A percentile compares a stretch with the other conserved stretches of the same genome.
Evolutionary conservation across 35 echinoderm and acorn worm species (phyloP).

Genomic region (Stichopus chloronotus): DNA sequence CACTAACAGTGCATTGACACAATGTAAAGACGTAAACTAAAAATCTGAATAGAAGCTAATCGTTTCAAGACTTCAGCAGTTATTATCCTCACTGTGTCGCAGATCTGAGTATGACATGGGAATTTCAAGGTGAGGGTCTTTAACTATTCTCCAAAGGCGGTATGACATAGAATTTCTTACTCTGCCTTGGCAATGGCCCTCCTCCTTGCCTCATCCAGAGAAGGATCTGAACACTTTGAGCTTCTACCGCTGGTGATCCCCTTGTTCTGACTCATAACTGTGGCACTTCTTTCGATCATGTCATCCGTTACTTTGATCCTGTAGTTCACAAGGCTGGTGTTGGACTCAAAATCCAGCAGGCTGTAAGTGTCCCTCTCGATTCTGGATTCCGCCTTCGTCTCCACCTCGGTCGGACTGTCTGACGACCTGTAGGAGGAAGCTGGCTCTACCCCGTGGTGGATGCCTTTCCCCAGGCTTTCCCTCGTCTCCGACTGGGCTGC

Average conservation of each 20-base stretch:
- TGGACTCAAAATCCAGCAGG: constrained; percentile 74
- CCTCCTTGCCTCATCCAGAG: constrained; percentile 81
- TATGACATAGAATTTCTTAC: constrained; percentile 54
- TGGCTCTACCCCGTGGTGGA: neutral
- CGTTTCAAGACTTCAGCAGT: too few species aligned
- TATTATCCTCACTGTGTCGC: too few species aligned
- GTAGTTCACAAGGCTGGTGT: constrained; percentile 68
- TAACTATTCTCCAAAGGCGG: too few species aligned
- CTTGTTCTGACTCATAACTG: constrained; percentile 87
- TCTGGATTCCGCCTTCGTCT: constrained; percentile 1
- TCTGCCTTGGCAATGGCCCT: constrained; percentile 92
- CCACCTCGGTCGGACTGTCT: constrained; percentile 44
- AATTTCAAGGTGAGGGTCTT: too few species aligned
- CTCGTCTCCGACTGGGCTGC: constrained; percentile 48
- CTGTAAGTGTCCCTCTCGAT: constrained; percentile 42
- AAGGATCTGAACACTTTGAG: constrained; percentile 69
- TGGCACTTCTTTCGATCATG: constrained; percentile 87
- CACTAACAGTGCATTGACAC: too few species aligned
- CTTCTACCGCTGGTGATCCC: constrained; percentile 74
- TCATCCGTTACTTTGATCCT: constrained; percentile 85
- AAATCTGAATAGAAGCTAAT: too few species aligned
- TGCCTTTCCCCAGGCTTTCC: neutral
- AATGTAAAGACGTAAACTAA: too few species aligned
- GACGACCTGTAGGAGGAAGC: neutral
- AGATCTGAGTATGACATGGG: too few species aligned